These are phyloP conservation scores for Apostichopus parvimensis DNA, from an alignment of 35 echinoderm and acorn worm species.

Conservation along the genomic window DNA sequence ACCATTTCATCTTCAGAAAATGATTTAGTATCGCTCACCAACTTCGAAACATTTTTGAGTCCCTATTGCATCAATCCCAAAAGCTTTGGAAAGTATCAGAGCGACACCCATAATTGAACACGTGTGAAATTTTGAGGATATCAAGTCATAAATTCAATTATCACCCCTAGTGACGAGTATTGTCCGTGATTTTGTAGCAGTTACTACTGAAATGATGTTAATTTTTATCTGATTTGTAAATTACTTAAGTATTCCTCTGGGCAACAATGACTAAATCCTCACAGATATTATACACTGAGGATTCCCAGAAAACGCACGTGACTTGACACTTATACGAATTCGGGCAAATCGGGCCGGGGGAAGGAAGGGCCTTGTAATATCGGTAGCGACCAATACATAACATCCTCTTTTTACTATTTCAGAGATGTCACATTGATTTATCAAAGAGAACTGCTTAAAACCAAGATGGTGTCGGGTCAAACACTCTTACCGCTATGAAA, in stretches of 20 bases:
- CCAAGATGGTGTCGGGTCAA: no score
- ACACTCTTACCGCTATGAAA: no score
- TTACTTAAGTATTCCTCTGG: not conserved
- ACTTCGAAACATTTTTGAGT: conserved; percentile 17
- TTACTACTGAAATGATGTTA: not conserved
- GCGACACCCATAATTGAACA: not conserved
- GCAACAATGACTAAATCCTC: not conserved
- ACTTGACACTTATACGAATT: no score
- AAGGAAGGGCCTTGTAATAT: no score
- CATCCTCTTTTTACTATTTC: no score
- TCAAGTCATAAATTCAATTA: not conserved
- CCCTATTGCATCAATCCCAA: not conserved
- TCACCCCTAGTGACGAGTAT: not conserved
- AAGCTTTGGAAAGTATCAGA: conserved; percentile 4
- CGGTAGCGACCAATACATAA: no score
- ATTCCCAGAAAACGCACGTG: no score
- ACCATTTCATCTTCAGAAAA: not conserved
- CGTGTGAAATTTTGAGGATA: conserved; percentile 37
- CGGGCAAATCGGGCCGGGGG: no score
- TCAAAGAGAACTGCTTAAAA: no score
- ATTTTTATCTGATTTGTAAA: not conserved
- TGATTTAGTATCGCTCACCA: conserved; percentile 18
- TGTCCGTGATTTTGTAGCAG: not conserved
- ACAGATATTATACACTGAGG: no score
- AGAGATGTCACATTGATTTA: no score